These are phyloP conservation scores for Byasa hedistus DNA, from an alignment of 2,888 invertebrate genomes.

Conservation along the genomic window DNA sequence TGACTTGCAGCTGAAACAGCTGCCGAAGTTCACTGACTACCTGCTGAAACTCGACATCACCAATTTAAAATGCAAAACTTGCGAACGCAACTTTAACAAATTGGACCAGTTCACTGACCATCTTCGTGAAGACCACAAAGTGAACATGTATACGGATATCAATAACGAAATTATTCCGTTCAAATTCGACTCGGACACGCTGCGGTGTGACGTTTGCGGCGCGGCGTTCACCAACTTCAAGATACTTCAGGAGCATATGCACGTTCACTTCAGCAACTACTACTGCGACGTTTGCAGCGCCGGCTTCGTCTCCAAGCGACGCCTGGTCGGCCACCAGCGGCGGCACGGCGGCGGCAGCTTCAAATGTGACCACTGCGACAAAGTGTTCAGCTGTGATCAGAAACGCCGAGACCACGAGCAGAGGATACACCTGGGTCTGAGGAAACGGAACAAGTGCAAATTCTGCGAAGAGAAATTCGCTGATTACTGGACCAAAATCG, in stretches of 20 bases:
- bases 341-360: slow-evolving; percentile 47
- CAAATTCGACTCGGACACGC: slow-evolving; percentile 39
- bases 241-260: slow-evolving; percentile 46
- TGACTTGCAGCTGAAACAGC: slow-evolving; percentile 32
- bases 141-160: slow-evolving; percentile 33
- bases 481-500: slow-evolving; percentile 48
- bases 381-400: slow-evolving; percentile 53
- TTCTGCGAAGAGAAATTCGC: slow-evolving; percentile 51
- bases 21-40: slow-evolving; percentile 36
- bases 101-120: slow-evolving; percentile 35
- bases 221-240: slow-evolving; percentile 41
- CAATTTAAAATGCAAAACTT: slow-evolving; percentile 43
- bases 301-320: slow-evolving; percentile 40
- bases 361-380: slow-evolving; percentile 63
- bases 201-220: slow-evolving; percentile 36
- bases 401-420: slow-evolving; percentile 43
- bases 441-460: slow-evolving; percentile 49
- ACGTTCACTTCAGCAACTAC: slow-evolving; percentile 43
- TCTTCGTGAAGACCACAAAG: slow-evolving; percentile 36
- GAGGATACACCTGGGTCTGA: slow-evolving; percentile 43
- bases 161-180: slow-evolving; percentile 44
- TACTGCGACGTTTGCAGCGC: slow-evolving; percentile 43
- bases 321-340: slow-evolving; percentile 37
- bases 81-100: slow-evolving; percentile 30
- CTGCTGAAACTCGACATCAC: slow-evolving; percentile 48